A percentile compares a stretch with the other conserved stretches of the same genome.
Evolutionary conservation across 1,140 invertebrate genomes (phyloP).

Genomic region (Branchinecta lynchi): DNA sequence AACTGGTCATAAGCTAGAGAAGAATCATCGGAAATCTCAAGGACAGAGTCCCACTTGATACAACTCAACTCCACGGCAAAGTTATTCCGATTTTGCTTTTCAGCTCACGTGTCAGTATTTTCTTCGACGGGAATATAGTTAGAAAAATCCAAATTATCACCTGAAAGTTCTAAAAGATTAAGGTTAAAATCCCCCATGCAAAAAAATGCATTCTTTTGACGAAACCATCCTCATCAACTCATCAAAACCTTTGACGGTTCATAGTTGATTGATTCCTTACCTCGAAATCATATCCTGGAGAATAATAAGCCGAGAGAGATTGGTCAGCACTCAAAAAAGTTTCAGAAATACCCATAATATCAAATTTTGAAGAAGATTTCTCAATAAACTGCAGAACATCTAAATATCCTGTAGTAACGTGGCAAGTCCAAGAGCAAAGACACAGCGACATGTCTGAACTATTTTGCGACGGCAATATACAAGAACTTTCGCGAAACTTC

Average conservation of each 20-base stretch:
- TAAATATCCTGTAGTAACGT: too few species aligned
- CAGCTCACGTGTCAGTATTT: too few species aligned
- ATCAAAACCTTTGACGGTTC: background rate
- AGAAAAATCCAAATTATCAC: too few species aligned
- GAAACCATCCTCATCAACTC: slow-evolving; percentile 5
- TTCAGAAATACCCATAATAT: background rate
- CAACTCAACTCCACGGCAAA: too few species aligned
- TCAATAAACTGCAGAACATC: too few species aligned
- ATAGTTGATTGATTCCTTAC: slow-evolving; percentile 9
- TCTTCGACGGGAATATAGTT: too few species aligned
- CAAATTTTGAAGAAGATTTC: background rate
- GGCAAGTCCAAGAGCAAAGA: too few species aligned
- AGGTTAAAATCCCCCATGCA: too few species aligned
- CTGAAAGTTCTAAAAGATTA: too few species aligned
- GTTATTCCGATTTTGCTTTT: too few species aligned
- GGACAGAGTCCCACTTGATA: too few species aligned
- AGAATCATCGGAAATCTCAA: slow-evolving; percentile 4
- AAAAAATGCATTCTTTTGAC: background rate
- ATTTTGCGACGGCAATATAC: background rate
- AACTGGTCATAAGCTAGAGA: slow-evolving; percentile 6
- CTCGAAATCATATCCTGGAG: slow-evolving; percentile 9
- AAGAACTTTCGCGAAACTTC: slow-evolving; percentile 3
- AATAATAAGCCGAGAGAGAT: slow-evolving; percentile 9
- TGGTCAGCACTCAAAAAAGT: slow-evolving; percentile 9
- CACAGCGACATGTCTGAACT: too few species aligned